These are phyloP conservation scores for Nowickia ferox DNA, from an alignment of 2,888 invertebrate genomes.

Conservation along the genomic window DNA sequence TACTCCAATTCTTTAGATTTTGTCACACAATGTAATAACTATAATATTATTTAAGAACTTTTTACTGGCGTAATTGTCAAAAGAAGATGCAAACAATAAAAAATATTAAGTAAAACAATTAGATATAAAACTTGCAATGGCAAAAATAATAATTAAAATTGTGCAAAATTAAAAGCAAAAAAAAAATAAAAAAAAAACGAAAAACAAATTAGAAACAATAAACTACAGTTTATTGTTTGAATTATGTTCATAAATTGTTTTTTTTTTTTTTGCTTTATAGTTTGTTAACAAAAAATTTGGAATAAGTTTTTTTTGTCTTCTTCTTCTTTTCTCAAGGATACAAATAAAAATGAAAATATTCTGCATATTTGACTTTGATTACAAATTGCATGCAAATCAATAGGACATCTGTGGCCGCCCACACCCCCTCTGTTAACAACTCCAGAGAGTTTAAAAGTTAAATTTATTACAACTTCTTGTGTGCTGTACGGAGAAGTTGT, in stretches of 20 bases:
- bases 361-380: not conserved
- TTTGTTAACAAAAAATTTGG: not conserved
- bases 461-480: slow-evolving; percentile 13
- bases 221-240: not conserved
- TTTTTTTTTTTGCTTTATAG: not conserved
- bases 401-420: slow-evolving; percentile 20
- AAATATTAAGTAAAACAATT: no score
- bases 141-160: no score
- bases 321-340: not conserved
- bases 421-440: not conserved
- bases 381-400: slow-evolving; percentile 44
- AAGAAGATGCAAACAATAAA: no score
- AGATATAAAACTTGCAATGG: no score
- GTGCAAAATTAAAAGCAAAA: not conserved
- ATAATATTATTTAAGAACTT: no score
- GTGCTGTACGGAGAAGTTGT: not conserved
- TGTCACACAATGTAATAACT: no score
- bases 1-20: no score
- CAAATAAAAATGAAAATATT: slow-evolving; percentile 26
- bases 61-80: no score
- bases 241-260: not conserved
- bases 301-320: not conserved
- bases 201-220: not conserved
- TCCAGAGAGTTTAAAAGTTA: not conserved
- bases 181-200: not conserved